A percentile compares a stretch with the other conserved stretches of the same genome.
Conservation (phyloP, 1,140 invertebrate genomes). For the Nymphalis io region DNA sequence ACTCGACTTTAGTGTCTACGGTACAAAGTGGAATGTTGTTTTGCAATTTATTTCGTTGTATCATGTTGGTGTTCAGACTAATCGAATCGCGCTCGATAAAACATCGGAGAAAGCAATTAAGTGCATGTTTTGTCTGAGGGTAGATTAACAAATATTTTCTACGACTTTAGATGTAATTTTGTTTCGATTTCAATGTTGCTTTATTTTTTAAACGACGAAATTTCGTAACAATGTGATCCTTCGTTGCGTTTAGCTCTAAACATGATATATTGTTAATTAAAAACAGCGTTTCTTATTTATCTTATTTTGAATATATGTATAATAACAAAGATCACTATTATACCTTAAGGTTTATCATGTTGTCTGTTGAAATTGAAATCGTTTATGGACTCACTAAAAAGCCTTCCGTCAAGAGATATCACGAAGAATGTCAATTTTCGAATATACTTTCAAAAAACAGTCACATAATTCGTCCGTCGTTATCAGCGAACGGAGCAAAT, state of each 20-base stretch:
- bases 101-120: slow-evolving; percentile 32
- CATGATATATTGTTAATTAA: no score
- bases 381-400: no score
- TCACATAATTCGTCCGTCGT: slow-evolving; percentile 18
- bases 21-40: background rate
- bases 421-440: no score
- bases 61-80: slow-evolving; percentile 22
- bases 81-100: slow-evolving; percentile 29
- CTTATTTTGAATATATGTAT: no score
- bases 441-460: no score
- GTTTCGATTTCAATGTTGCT: slow-evolving; percentile 3
- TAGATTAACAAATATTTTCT: slow-evolving; percentile 20
- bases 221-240: background rate
- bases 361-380: no score
- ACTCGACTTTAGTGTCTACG: background rate
- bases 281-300: no score
- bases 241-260: background rate
- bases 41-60: slow-evolving; percentile 8
- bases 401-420: no score
- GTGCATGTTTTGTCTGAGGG: slow-evolving; percentile 29
- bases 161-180: background rate
- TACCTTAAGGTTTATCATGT: no score
- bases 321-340: no score
- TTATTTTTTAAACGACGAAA: background rate
- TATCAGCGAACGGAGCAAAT: slow-evolving; percentile 40